Base-by-base conservation (phyloP, 2,797 vertebrate genomes). In the Artibeus jamaicensis region DNA sequence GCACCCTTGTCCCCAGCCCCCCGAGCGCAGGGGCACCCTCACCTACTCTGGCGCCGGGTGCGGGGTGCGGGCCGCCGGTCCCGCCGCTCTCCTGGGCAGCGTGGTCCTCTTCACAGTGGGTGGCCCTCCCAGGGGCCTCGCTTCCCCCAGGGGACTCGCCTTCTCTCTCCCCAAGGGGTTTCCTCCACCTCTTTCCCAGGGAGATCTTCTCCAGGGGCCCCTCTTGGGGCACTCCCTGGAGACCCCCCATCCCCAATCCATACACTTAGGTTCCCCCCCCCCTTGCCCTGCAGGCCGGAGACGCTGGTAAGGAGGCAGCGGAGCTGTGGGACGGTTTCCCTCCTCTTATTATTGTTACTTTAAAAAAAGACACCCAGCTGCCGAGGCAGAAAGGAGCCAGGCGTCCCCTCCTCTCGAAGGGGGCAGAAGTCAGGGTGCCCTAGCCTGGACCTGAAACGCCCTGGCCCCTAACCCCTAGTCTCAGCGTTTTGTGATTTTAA, bases 401-500 rank as follows among this genome's bases (percentile, higher is more conserved):
- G 79, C 24, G 26, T 76, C 87, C 90, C 90, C 93, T 96, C 95
- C 94, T 97, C 83, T 90, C 9, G 78, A 78, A 91, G 91, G 93
- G 94, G 86, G 71, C 86, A n/a, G 37, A 95, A 94, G 59, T 90
- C 77, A 55, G 79, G 79, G 57, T 42, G 29, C 55, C 82, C 9
- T 6, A 87, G 62, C 55, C 71, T n/a, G 46, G 57, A 93, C 91
- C 90, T 95, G 55, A 85, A 70, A 65, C 9, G 57, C 92, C 96
- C 93, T 95, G 86, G 71, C 37, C 76, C 91, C 74, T 81, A 90
- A 79, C 32, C 96, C 91, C 84, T 71, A 95, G 93, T 97, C 95
- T 97, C 94, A 84, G 74, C 91, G 50, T 96, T 96, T 97, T 89
- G 92, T 44, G 78, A 79, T 93, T 93, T 96, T 97, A 68, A 97